phyloP scores from a whole-genome alignment of 2,113 vertebrate genomes.

The Nipponia nippon region DNA sequence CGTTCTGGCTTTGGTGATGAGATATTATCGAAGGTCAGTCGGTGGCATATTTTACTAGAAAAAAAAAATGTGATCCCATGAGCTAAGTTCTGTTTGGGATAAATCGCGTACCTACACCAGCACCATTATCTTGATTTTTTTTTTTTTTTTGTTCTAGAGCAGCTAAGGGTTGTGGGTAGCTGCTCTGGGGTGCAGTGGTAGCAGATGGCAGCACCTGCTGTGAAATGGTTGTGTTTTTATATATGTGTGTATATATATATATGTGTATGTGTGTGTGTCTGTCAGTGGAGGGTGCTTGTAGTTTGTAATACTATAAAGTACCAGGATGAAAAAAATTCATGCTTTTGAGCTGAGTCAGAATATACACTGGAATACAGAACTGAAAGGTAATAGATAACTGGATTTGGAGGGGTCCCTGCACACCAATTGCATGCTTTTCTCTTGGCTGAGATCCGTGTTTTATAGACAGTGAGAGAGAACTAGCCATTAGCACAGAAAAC shows the following conservation, averaged over 20 bases:
- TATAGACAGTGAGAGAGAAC: neutral
- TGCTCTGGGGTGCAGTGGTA: neutral
- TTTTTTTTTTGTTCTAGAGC: neutral
- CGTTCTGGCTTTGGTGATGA: neutral
- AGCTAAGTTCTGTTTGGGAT: neutral
- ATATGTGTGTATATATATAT: neutral
- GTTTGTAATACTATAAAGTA: neutral
- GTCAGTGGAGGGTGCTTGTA: neutral
- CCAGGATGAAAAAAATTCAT: neutral
- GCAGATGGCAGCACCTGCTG: neutral
- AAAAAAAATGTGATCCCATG: neutral
- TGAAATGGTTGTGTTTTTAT: neutral
- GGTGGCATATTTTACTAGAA: neutral
- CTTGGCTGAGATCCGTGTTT: neutral
- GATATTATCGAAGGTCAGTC: neutral
- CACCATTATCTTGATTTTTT: neutral
- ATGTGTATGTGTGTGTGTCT: fast-evolving
- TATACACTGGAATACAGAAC: neutral
- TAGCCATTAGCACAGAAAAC: neutral
- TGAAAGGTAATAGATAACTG: neutral
- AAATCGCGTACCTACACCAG: neutral
- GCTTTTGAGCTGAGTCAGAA: neutral
- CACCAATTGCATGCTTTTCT: neutral
- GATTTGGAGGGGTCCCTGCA: neutral
- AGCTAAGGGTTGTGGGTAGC: neutral